Evolutionary conservation across 2,797 vertebrate genomes (phyloP).

Genomic region (Peromyscus aztecus): DNA sequence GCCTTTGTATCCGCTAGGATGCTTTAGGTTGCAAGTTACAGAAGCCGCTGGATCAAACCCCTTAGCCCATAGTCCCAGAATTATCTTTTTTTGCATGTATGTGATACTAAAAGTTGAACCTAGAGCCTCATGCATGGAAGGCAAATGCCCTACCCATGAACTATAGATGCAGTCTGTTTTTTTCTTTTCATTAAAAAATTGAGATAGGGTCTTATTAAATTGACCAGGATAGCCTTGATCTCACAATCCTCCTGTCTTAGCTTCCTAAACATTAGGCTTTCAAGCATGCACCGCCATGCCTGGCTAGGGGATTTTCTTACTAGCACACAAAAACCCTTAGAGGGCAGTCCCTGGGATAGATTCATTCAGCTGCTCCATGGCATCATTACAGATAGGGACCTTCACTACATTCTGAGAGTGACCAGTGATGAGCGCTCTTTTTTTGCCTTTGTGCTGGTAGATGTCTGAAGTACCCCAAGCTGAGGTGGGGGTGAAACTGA

Average conservation of each 20-base stretch:
- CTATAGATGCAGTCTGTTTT: neutral
- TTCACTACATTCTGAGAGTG: neutral
- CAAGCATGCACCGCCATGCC: neutral
- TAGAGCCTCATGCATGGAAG: neutral
- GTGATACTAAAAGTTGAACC: neutral
- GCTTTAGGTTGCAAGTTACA: constrained; percentile 18
- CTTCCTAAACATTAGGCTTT: neutral
- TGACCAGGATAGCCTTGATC: neutral
- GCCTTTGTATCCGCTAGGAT: neutral
- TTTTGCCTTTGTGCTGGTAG: neutral
- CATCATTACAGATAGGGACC: neutral
- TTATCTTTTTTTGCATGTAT: neutral
- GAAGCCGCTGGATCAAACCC: neutral
- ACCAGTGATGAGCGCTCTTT: neutral
- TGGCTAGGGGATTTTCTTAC: neutral
- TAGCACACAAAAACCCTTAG: neutral
- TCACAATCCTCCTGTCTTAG: neutral
- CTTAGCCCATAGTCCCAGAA: neutral
- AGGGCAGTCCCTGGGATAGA: neutral
- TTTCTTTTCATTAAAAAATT: neutral
- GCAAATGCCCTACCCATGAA: neutral
- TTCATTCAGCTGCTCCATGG: neutral
- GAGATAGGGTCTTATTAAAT: neutral
- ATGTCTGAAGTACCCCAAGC: neutral
- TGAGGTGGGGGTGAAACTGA: neutral